Evolutionary conservation across 2,888 invertebrate species (phyloP), one percentile per base, ranked within the genome.

Genomic region (Kryphioiulus occultus): DNA sequence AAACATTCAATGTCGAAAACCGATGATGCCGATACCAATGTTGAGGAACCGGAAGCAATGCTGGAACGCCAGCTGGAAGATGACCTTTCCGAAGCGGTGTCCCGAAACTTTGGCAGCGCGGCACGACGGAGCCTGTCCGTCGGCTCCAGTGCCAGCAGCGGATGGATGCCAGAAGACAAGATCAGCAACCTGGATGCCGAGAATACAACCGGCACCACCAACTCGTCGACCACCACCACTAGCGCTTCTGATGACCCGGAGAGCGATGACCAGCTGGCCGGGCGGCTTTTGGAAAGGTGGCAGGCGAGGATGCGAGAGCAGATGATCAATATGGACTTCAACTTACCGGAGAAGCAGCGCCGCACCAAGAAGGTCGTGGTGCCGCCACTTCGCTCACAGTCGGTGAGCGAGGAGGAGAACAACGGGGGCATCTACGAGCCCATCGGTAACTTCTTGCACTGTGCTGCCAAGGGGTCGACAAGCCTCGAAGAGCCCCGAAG

Each of bases 361-460:
- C 26, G 26, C 30, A 30, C 78, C 78, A 78, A 78, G 30, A 78
- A 78, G 78, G 78, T 78, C 26, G 30, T 9, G 30, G 78, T 78
- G 22, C 26, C 30, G 15, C 53, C 30, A 15, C 44, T 44, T 2
- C 19, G 35, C 17, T 35, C 47, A 5, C 42, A 59, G 86, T 86
- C 86, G 19, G 44, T 10, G 15, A 86, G 53, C n/a, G 86, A 86
- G 32, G 86, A 86, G 17, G 86, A 86, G 26, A 53, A 59, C 32
- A 53, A 47, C 53, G 47, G 53, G 9, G 53, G 85, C 19, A 59
- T 87, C 22, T 87, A 87, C 53, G 87, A 87, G 26, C 87, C 87
- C 12, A 85, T 87, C 17, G 87, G 87, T 9, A 32, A 85, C 39
- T 85, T 85, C 53, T 19, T 87, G 32, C 53, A 26, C 32, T 10